These are phyloP conservation scores for Lepilemur ruficaudatus DNA, from an alignment of 2,797 vertebrate genomes.

Conservation along the genomic window DNA sequence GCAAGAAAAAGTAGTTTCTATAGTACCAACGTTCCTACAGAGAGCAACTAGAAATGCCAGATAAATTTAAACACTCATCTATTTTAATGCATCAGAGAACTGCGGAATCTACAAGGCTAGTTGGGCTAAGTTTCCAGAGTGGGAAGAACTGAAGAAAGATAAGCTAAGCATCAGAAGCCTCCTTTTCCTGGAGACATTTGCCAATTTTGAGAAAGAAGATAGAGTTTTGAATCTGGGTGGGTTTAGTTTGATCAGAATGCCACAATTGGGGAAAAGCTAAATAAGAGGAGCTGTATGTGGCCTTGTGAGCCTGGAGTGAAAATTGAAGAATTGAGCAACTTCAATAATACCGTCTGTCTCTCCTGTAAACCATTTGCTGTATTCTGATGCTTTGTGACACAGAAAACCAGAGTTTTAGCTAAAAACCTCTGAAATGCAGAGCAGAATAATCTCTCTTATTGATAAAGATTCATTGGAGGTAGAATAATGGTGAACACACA, in stretches of 20 bases:
- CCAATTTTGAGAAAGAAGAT: background rate
- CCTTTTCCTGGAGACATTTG: background rate
- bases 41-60: background rate
- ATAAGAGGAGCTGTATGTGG: background rate
- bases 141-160: background rate
- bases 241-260: background rate
- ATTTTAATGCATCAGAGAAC: background rate
- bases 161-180: background rate
- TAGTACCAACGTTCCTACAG: background rate
- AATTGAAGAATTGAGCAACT: background rate
- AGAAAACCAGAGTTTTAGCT: background rate
- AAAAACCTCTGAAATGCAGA: background rate
- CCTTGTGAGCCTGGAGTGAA: background rate
- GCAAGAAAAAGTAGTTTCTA: background rate
- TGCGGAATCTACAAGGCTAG: background rate
- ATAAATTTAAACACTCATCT: background rate
- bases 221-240: background rate
- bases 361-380: background rate
- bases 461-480: background rate
- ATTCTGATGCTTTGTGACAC: background rate
- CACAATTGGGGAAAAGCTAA: background rate
- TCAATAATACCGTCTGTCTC: background rate
- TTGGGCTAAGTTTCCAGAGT: background rate
- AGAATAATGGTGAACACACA: background rate
- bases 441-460: background rate